A percentile compares a stretch with the other conserved stretches of the same genome.
These are phyloP conservation scores for Pluvianellus socialis DNA, from an alignment of 2,113 vertebrate species.

Conservation along the genomic window DNA sequence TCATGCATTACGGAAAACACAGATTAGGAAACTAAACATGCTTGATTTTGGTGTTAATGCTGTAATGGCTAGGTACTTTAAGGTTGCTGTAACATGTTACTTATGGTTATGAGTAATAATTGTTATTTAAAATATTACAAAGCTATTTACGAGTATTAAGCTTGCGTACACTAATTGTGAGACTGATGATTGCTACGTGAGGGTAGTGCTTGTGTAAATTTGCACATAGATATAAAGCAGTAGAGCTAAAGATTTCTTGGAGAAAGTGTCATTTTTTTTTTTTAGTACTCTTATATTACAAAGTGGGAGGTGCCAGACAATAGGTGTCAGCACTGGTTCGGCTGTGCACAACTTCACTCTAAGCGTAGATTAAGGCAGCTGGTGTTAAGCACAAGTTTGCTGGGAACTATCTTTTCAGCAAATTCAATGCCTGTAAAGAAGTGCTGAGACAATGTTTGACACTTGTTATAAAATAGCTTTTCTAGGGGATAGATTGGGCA, in stretches of 20 bases:
- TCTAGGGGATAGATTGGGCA: neutral
- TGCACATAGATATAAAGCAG: neutral
- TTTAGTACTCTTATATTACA: neutral
- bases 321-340: conserved; percentile 53
- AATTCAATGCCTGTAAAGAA: neutral
- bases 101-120: conserved; percentile 38
- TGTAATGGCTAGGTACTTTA: conserved; percentile 18
- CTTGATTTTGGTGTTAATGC: conserved; percentile 35
- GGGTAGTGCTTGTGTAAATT: neutral
- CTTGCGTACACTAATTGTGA: neutral
- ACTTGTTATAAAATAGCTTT: neutral
- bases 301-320: neutral
- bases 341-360: neutral
- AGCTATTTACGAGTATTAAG: neutral
- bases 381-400: neutral
- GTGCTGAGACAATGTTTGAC: neutral
- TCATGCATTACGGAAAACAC: neutral
- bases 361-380: neutral
- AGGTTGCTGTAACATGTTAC: neutral
- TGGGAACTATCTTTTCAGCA: neutral
- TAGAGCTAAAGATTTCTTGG: neutral
- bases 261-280: neutral
- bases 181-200: neutral
- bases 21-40: neutral
- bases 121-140: conserved; percentile 40